These are phyloP conservation scores for Bovichtus variegatus DNA, from an alignment of 2,797 vertebrate species.

Conservation along the genomic window DNA sequence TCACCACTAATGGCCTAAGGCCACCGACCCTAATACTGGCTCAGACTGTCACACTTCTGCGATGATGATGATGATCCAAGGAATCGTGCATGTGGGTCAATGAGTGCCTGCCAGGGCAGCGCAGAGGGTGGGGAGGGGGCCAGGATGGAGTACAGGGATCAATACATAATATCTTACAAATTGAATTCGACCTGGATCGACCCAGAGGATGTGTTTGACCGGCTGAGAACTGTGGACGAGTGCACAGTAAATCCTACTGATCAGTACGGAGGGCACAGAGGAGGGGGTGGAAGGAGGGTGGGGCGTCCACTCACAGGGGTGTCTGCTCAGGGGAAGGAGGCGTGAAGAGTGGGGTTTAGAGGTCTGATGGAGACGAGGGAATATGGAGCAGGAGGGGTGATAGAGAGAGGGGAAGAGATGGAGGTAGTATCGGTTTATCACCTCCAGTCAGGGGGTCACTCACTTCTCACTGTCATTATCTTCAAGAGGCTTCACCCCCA, in stretches of 20 bases:
- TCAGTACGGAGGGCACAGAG: conserved; percentile 61
- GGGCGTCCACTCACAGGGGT: conserved; percentile 48
- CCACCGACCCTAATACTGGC: conserved; percentile 60
- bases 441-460: conserved; percentile 69
- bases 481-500: conserved; percentile 72
- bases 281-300: conserved; percentile 11
- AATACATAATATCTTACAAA: conserved; percentile 92
- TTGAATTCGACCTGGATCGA: conserved; percentile 90
- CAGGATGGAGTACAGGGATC: conserved; percentile 77
- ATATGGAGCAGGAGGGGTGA: conserved; percentile 53
- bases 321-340: conserved; percentile 57
- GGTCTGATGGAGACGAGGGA: conserved; percentile 51
- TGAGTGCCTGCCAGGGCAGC: conserved; percentile 69
- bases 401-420: conserved; percentile 55
- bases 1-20: conserved; percentile 50
- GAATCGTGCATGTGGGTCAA: conserved; percentile 78
- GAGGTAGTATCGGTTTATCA: conserved; percentile 70
- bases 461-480: conserved; percentile 74
- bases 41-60: conserved; percentile 68
- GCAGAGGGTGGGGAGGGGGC: conserved; percentile 46
- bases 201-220: conserved; percentile 80
- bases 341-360: conserved; percentile 53
- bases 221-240: conserved; percentile 79
- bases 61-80: conserved; percentile 72
- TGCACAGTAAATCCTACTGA: conserved; percentile 85